These are phyloP conservation scores for Cherax destructor DNA, from an alignment of 1,140 invertebrate species.

Conservation along the genomic window DNA sequence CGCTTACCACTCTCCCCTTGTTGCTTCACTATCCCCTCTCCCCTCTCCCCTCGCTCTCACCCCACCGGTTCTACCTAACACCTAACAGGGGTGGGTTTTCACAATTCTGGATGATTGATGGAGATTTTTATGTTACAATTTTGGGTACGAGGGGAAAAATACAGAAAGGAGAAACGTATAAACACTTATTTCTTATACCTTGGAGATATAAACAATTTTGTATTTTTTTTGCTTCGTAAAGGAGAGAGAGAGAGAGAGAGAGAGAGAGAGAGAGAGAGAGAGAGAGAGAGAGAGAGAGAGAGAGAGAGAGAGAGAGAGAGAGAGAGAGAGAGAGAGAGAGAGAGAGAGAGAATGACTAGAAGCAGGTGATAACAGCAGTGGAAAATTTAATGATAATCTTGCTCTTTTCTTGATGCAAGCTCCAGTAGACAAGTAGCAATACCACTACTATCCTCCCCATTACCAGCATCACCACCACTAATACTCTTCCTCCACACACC, in stretches of 20 bases:
- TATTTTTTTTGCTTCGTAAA: too few species aligned
- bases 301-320: constrained; percentile 30
- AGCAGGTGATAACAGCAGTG: too few species aligned
- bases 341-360: neutral
- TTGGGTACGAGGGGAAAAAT: constrained; percentile 36
- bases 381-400: too few species aligned
- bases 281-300: constrained; percentile 3
- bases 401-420: too few species aligned
- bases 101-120: constrained; percentile 56
- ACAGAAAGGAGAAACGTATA: neutral
- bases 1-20: constrained; percentile 15
- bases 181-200: constrained; percentile 8
- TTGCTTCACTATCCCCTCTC: constrained; percentile 28
- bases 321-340: constrained; percentile 19
- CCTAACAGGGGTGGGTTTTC: constrained; percentile 53
- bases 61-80: constrained; percentile 54
- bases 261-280: constrained; percentile 15
- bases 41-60: constrained; percentile 31
- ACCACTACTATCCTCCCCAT: too few species aligned
- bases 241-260: constrained; percentile 24
- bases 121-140: constrained; percentile 57
- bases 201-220: neutral
- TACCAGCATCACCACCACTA: too few species aligned
- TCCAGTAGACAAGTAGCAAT: too few species aligned
- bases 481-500: too few species aligned